Base-by-base conservation (phyloP, 1,140 invertebrate genomes). In the Scaptodrosophila lebanonensis region DNA sequence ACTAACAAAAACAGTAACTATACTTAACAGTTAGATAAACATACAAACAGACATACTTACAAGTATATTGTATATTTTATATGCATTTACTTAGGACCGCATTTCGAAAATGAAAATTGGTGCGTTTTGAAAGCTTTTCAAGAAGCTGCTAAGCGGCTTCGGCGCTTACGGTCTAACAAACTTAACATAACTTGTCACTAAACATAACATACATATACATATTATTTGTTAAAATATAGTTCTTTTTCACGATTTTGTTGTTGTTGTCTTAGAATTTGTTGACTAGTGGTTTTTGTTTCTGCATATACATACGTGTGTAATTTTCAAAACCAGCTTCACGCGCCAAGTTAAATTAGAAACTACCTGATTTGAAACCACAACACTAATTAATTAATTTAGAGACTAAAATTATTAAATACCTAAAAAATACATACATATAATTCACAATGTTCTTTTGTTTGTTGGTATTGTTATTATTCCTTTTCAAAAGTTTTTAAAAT, bases 331-430 rank as follows among this genome's bases (percentile, higher is more conserved):
- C 3, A 8, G 12, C 3, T 33, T 3, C 3, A 43, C 40, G 52
- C 30, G 45, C 36, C 49, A 52, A 43, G 59, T 66, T 68, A 40
- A 45, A 54, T 66, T 60, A 40, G 40, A 40, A 56, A 66, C 64
- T 66, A 79, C 60, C 65, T 49, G 61, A 79, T 66, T 69, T 79
- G 75, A 79, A 79, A 79, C 75, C 75, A 79, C 75, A 73, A 79
- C 75, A 57, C 52, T 79, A 75, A 75, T 40, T 39, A 29, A 53
- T 63, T 52, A 64, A 53, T 50, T 82, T 36, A 42, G 66, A 66
- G 35, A n/a, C 13, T 16, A 79, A 50, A 45, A 69, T 57, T 56
- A 30, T 69, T 79, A 63, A 33, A 57, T 47, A 53, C 75, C 65
- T 82, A 82, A 82, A 64, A 49, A 77, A 82, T n/a, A n/a, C n/a